Percentiles rank a stretch among this genome's conserved stretches.
These are phyloP conservation scores for Hydrotaea cyrtoneurina DNA, from an alignment of 2,888 invertebrate genomes.

Conservation along the genomic window DNA sequence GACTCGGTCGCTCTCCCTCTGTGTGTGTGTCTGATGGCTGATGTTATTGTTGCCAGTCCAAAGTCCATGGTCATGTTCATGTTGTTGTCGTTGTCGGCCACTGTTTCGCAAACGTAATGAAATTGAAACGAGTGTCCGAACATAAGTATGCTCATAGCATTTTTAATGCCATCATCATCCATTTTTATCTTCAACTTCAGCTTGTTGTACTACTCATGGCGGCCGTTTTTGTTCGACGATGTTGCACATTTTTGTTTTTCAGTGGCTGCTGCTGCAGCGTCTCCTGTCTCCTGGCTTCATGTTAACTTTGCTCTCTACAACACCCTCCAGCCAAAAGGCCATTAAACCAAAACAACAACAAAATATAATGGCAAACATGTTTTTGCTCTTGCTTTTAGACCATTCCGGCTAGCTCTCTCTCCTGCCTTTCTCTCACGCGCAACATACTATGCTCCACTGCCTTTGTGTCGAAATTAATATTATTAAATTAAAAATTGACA, in stretches of 20 bases:
- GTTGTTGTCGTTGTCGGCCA: constrained; percentile 32
- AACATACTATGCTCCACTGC: constrained; percentile 49
- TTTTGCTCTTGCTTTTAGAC: not conserved
- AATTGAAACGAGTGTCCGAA: constrained; percentile 61
- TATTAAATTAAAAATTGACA: constrained; percentile 68
- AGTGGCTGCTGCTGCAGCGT: not conserved
- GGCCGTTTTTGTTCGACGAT: not conserved
- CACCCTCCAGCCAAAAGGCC: constrained; percentile 46
- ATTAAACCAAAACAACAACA: constrained; percentile 48
- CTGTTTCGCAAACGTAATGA: constrained; percentile 57
- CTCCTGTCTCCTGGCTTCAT: constrained; percentile 24
- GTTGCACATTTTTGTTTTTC: not conserved
- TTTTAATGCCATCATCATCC: constrained; percentile 63
- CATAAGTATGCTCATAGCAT: constrained; percentile 61
- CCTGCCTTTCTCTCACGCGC: not conserved
- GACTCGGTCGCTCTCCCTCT: not conserved
- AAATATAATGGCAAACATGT: constrained; percentile 46
- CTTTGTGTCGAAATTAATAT: constrained; percentile 66
- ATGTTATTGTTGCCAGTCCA: constrained; percentile 28
- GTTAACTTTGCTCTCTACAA: constrained; percentile 26
- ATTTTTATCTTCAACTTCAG: constrained; percentile 49
- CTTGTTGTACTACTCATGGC: constrained; percentile 5
- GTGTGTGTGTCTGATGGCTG: constrained; percentile 26
- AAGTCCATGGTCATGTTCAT: constrained; percentile 34
- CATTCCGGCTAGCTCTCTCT: constrained; percentile 10